phyloP scores from a whole-genome alignment of 2,113 vertebrate species.

The Trematocara variabile region DNA sequence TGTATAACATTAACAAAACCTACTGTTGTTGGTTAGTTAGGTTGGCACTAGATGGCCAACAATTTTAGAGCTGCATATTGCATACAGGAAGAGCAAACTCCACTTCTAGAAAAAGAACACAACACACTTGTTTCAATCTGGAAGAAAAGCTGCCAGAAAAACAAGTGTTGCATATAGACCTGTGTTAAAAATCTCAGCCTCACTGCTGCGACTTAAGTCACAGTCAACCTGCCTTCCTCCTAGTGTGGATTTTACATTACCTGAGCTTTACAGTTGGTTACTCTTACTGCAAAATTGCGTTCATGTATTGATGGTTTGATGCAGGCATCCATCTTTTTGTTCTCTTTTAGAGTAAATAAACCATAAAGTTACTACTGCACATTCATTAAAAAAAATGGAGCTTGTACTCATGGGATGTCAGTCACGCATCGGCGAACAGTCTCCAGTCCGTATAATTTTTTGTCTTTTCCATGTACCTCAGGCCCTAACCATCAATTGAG shows the following conservation, averaged over 20 bases:
- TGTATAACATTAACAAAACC: neutral
- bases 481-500: constrained; percentile 10
- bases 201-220: neutral
- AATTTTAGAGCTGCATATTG: neutral
- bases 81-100: neutral
- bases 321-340: neutral
- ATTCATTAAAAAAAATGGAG: neutral
- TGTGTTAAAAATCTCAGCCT: neutral
- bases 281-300: neutral
- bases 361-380: neutral
- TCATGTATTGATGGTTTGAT: neutral
- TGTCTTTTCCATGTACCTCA: neutral
- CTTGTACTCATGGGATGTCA: neutral
- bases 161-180: neutral
- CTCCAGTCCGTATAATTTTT: neutral
- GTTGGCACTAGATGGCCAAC: neutral
- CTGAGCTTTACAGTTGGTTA: neutral
- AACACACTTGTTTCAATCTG: neutral
- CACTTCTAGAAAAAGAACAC: neutral
- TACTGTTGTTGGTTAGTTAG: neutral
- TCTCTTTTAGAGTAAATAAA: neutral
- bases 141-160: neutral
- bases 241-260: neutral
- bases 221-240: accelerated
- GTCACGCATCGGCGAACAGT: neutral